Evolutionary conservation across 2,113 vertebrate genomes (phyloP), one percentile per base, ranked within the genome.

Genomic region (Corythoichthys haematopterus): DNA sequence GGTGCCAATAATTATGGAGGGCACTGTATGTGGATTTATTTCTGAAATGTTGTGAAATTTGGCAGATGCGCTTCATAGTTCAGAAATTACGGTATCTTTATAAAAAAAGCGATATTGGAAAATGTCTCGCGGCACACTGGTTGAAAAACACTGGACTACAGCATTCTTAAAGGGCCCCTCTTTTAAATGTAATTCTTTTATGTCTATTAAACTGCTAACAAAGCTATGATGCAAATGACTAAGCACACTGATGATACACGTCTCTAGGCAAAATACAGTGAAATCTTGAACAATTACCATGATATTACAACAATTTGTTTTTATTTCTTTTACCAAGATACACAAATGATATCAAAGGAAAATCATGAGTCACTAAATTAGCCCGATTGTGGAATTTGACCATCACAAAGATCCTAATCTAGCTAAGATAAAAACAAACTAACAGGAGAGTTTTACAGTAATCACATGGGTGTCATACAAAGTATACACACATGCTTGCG

Each of bases 301-400:
- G 38, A 40, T 13, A 37, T 76, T 68, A 53, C 51, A 60, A 43
- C 65, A 65, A 57, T 62, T 80, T 55, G 20, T 68, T 51, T 40
- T 12, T 13, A 12, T 33, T 35, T 20, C n/a, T 55, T 52, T 52
- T 37, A 57, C 55, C 55, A 57, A 58, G 35, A 37, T 16, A 40
- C 57, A 56, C 3, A 68, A 56, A 68, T 16, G 37, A 43, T 63
- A 36, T 69, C 11, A 66, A 38, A 10, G 5, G 66, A 7, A 65
- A 66, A 45, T n/a, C 70, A 56, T 80, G 65, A 80, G 48, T 79
- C 65, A 83, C 53, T 48, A 2, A 62, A 35, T 20, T 1, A 51
- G 46, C 35, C 15, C 64, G 48, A 64, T 33, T 7, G 4, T 77
- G 72, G 77, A 81, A 71, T 84, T 80, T 79, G 80, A 72, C 59